phyloP scores from a whole-genome alignment of 2,888 invertebrate genomes.

The Apamea monoglypha region DNA sequence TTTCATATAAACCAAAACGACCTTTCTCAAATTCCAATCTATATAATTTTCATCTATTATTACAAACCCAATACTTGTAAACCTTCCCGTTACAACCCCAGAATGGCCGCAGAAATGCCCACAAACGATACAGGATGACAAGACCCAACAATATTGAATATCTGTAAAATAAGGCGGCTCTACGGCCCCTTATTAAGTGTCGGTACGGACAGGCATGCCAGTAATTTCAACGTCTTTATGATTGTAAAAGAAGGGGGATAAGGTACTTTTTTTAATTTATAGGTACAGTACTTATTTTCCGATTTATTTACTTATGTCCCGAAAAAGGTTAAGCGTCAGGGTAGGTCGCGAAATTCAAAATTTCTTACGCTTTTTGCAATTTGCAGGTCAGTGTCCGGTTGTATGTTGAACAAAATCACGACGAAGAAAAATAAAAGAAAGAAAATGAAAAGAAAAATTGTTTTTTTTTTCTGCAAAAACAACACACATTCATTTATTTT shows the following conservation, averaged over 20 bases:
- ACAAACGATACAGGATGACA: constrained; percentile 36
- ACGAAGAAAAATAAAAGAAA: too few relatives aligned
- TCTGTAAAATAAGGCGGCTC: constrained; percentile 50
- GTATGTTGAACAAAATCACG: too few relatives aligned
- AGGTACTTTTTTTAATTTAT: neutral
- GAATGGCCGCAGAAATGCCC: constrained; percentile 37
- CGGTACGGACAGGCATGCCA: constrained; percentile 42
- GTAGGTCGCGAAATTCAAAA: neutral
- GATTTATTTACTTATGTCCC: too few relatives aligned
- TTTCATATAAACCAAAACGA: neutral
- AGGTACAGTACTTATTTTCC: neutral
- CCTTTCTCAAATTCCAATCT: constrained; percentile 5
- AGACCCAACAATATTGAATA: constrained; percentile 51
- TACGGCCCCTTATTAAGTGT: constrained; percentile 58
- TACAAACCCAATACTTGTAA: constrained; percentile 12
- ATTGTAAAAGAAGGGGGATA: constrained; percentile 38
- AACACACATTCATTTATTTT: too few relatives aligned
- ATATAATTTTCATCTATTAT: constrained; percentile 18
- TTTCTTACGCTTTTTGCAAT: neutral
- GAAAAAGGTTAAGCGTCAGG: neutral
- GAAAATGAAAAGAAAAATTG: too few relatives aligned
- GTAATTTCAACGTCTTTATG: constrained; percentile 50
- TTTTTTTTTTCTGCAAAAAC: too few relatives aligned
- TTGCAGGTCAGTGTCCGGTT: too few relatives aligned
- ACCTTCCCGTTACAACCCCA: constrained; percentile 14